Conservation (phyloP, 2,888 invertebrate species). For the Lepidocyrtinus sp. region DNA sequence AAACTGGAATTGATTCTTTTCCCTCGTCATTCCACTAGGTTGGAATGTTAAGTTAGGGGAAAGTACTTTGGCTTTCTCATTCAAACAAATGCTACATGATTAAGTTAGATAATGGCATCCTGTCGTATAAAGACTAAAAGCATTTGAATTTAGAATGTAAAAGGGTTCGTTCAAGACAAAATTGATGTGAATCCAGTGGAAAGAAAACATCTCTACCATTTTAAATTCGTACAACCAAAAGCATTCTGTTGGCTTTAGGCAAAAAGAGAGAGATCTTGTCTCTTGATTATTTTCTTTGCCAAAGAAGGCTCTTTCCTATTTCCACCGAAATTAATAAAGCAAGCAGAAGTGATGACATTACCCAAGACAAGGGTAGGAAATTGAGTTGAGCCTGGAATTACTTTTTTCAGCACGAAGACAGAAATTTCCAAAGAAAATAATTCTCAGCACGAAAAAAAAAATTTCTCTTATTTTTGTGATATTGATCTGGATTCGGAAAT, state of each 20-base stretch:
- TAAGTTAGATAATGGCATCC: neutral
- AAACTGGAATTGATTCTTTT: neutral
- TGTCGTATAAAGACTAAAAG: neutral
- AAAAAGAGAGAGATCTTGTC: too few relatives aligned
- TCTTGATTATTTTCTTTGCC: neutral
- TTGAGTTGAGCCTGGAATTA: neutral
- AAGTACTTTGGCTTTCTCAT: too few relatives aligned
- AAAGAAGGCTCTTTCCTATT: neutral
- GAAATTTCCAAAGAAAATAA: neutral
- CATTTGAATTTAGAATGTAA: too few relatives aligned
- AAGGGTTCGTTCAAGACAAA: too few relatives aligned
- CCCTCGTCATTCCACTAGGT: too few relatives aligned
- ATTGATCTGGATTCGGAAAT: slow-evolving; percentile 62
- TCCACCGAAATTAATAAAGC: too few relatives aligned
- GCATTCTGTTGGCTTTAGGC: too few relatives aligned
- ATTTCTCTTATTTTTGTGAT: slow-evolving; percentile 22
- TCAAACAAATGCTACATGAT: too few relatives aligned
- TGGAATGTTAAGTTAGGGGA: neutral
- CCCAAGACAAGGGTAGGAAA: slow-evolving; percentile 24
- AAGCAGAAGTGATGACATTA: slow-evolving; percentile 50
- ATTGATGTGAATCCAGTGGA: too few relatives aligned
- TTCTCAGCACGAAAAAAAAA: neutral
- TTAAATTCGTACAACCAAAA: too few relatives aligned
- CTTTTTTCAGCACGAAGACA: neutral
- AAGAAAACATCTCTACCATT: too few relatives aligned